Percentiles rank a stretch among this genome's conserved stretches.
Conservation (phyloP, 2,797 vertebrate genomes). For the Ptychadena robeensis region DNA sequence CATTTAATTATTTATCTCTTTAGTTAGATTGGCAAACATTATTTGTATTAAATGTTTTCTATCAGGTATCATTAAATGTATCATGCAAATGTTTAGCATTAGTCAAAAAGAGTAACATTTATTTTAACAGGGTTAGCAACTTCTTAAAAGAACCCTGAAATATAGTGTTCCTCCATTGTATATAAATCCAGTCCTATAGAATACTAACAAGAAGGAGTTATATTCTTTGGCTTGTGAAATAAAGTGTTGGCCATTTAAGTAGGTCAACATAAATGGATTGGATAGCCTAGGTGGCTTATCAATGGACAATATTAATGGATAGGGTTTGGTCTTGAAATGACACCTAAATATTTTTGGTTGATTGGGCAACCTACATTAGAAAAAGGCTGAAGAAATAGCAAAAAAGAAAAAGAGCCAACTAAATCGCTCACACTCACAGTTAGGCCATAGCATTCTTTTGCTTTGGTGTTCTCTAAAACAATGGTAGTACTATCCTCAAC, state of each 20-base stretch:
- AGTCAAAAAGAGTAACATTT: too few relatives aligned
- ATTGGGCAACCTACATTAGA: not conserved
- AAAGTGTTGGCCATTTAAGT: not conserved
- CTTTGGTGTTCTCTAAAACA: not conserved
- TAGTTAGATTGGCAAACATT: not conserved
- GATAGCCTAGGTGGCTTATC: not conserved
- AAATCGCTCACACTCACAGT: too few relatives aligned
- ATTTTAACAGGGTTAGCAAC: not conserved
- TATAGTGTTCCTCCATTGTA: not conserved
- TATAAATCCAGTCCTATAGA: too few relatives aligned
- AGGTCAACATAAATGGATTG: not conserved
- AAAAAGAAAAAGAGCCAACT: conserved; percentile 22
- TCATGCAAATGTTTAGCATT: too few relatives aligned
- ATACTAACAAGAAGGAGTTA: too few relatives aligned
- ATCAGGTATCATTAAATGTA: not conserved
- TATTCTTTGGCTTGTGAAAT: not conserved
- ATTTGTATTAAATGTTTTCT: not conserved
- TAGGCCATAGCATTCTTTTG: too few relatives aligned
- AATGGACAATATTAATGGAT: too few relatives aligned
- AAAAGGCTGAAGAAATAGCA: not conserved
- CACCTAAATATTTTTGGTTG: too few relatives aligned
- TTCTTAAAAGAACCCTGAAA: not conserved
- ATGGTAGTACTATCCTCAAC: not conserved
- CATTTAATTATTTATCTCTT: not conserved
- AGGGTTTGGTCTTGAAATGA: too few relatives aligned